Evolutionary conservation across 2,113 vertebrate genomes (phyloP), one percentile per base, ranked within the genome.

Genomic region (Gallinago paraguaiae): DNA sequence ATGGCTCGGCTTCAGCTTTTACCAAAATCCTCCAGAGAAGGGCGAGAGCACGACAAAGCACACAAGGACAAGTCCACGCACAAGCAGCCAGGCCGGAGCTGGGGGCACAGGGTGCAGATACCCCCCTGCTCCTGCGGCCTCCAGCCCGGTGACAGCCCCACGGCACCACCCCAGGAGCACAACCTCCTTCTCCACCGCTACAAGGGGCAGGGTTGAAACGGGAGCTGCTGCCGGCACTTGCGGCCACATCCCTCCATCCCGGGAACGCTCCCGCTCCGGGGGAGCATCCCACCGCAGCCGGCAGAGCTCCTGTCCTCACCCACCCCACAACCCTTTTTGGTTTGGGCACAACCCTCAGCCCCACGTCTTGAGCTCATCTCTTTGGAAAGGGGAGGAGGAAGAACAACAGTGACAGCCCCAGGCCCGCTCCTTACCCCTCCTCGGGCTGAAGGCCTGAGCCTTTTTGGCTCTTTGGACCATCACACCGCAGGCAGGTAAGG

Each of bases 201-300:
- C 45, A 43, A 57, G 25, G 25, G 43, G 15, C 48, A 51, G 39
- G 39, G n/a, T 9, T 23, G 39, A 50, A 48, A 56, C 0, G 0
- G 0, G 6, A 71, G 57, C 35, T 8, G 4, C 45, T 2, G 4
- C 35, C 0, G 0, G 43, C 85, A 57, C 45, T 57, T 9, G 64
- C 13, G 7, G 65, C 88, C 90, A 71, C 50, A 79, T n/a, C 48
- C 51, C 93, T 81, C 79, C 68, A 84, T 33, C 11, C 63, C 0
- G 0, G 27, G 35, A 65, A 25, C 64, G 72, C 3, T 39, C 39
- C 20, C 4, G 3, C 20, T 5, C 2, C 0, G 30, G 43, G 9
- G 22, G 6, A 59, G 9, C 35, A 27, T 9, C 50, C 48, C 30
- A 35, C 2, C 0, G 0, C 1, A 0, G 9, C 31, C 3, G 0